phyloP scores from a whole-genome alignment of 2,888 invertebrate species.

The Mesorhabditis spiculigera region DNA sequence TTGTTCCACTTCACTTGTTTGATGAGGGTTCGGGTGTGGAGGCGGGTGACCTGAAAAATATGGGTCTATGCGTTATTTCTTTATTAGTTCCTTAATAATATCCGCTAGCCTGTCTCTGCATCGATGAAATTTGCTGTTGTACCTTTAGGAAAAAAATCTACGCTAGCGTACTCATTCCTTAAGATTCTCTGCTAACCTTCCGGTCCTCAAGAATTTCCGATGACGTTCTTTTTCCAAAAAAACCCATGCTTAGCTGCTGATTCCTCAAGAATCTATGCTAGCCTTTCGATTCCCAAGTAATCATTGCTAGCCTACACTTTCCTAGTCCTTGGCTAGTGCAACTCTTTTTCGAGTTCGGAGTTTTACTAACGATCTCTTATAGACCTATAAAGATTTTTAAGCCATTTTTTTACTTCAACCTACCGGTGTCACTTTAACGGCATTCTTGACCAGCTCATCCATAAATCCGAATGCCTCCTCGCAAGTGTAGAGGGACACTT shows the following conservation, averaged over 20 bases:
- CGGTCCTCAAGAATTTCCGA: too few species aligned
- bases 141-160: neutral
- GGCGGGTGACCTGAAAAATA: slow-evolving; percentile 36
- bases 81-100: neutral
- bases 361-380: too few species aligned
- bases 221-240: too few species aligned
- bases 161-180: neutral
- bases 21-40: slow-evolving; percentile 47
- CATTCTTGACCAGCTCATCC: slow-evolving; percentile 17
- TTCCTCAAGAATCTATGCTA: too few species aligned
- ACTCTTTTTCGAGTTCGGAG: too few species aligned
- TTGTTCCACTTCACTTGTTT: slow-evolving; percentile 49
- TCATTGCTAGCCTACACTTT: too few species aligned
- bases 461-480: slow-evolving; percentile 18
- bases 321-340: too few species aligned
- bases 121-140: neutral
- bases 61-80: neutral
- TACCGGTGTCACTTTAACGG: slow-evolving; percentile 1
- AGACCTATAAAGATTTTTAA: too few species aligned
- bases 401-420: too few species aligned
- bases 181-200: too few species aligned
- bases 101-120: neutral
- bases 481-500: slow-evolving; percentile 24
- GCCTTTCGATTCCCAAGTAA: too few species aligned
- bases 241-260: too few species aligned